Conservation (phyloP, 37 sponge, comb jelly and placozoan genomes). For the Beroe forskalii region DNA sequence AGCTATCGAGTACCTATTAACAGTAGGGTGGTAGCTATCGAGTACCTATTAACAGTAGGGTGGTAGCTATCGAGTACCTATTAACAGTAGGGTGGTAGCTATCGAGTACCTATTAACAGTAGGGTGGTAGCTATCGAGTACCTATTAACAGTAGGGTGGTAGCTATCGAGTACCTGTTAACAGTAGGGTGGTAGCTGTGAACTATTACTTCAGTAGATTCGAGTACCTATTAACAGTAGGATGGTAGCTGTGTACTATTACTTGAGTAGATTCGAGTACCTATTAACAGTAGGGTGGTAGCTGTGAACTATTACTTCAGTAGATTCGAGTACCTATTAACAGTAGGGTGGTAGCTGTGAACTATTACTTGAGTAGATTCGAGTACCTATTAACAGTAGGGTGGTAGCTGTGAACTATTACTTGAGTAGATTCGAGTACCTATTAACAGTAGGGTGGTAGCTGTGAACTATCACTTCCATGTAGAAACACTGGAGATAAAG, state of each 20-base stretch:
- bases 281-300: not conserved
- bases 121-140: not conserved
- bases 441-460: too few species aligned
- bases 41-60: not conserved
- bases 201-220: not conserved
- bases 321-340: not conserved
- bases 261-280: too few species aligned
- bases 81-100: not conserved
- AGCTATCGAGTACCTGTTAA: not conserved
- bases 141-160: not conserved
- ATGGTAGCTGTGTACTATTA: not conserved
- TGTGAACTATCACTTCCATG: too few species aligned
- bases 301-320: too few species aligned
- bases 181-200: conserved; percentile 32
- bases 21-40: not conserved
- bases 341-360: not conserved
- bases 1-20: not conserved
- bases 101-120: not conserved
- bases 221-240: not conserved
- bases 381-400: too few species aligned
- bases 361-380: too few species aligned
- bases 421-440: too few species aligned
- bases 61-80: not conserved
- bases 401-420: too few species aligned
- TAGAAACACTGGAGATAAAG: too few species aligned